Percentiles rank a stretch among this genome's conserved stretches.
Evolutionary conservation across 2,888 invertebrate species (phyloP).

Genomic region (Meteorus colon): DNA sequence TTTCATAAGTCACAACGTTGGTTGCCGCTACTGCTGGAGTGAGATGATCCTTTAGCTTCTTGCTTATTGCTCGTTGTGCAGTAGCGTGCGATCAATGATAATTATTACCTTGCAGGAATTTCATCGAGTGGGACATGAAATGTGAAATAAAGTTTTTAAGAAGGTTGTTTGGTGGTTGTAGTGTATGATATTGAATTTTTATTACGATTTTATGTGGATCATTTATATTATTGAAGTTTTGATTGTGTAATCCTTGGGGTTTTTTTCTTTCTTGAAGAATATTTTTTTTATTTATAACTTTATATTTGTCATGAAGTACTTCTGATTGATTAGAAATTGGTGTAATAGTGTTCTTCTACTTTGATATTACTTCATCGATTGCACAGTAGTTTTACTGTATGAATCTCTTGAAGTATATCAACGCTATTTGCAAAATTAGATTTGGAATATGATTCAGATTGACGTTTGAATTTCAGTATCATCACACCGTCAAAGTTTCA

Average conservation of each 20-base stretch:
- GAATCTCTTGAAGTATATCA: too few species aligned
- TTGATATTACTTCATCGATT: too few species aligned
- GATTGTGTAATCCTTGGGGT: too few species aligned
- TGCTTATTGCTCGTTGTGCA: background rate
- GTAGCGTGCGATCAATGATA: conserved; percentile 30
- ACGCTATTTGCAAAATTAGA: background rate
- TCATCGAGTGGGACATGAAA: conserved; percentile 23
- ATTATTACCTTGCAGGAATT: conserved; percentile 40
- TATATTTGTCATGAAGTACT: too few species aligned
- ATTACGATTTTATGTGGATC: too few species aligned
- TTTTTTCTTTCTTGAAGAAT: too few species aligned
- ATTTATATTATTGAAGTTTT: too few species aligned
- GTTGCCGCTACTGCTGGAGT: background rate
- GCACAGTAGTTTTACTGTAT: too few species aligned
- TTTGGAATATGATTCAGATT: conserved; percentile 25
- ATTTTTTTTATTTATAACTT: too few species aligned
- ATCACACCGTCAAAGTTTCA: conserved; percentile 35
- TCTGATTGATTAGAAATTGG: too few species aligned
- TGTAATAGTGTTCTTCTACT: too few species aligned
- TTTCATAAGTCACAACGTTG: conserved; percentile 49
- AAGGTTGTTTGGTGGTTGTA: background rate
- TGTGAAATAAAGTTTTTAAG: background rate
- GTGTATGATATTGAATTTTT: background rate
- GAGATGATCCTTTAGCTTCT: conserved; percentile 5
- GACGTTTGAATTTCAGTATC: conserved; percentile 29